phyloP scores from a whole-genome alignment of 2,888 invertebrate species.

The Plutella xylostella region DNA sequence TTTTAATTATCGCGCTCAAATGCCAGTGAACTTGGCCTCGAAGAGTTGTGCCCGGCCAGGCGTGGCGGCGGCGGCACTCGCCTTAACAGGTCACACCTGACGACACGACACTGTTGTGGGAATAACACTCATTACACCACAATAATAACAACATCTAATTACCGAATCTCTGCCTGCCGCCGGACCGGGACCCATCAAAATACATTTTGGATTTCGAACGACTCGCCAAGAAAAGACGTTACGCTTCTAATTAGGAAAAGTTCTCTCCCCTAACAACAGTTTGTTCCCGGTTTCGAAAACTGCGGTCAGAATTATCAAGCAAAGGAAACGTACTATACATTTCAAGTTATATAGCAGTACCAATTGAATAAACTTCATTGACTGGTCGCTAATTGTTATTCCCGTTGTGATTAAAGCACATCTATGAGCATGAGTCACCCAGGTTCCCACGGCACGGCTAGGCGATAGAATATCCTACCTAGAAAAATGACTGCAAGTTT shows the following conservation, averaged over 20 bases:
- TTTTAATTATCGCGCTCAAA: conserved; percentile 68
- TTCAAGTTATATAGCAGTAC: no score
- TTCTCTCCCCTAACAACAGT: no score
- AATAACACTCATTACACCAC: conserved; percentile 5
- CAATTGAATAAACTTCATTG: no score
- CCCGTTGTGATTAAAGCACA: no score
- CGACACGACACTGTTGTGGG: conserved; percentile 25
- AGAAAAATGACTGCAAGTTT: conserved; percentile 6
- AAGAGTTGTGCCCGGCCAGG: conserved; percentile 25
- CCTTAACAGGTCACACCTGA: conserved; percentile 57
- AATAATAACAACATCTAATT: neutral
- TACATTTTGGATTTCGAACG: no score
- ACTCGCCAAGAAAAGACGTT: no score
- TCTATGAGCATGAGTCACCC: conserved; percentile 54
- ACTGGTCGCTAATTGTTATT: no score
- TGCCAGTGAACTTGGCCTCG: conserved; percentile 69
- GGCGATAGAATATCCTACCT: conserved; percentile 7
- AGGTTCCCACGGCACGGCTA: conserved; percentile 17
- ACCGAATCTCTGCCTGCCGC: neutral
- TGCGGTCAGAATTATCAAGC: no score
- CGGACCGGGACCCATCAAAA: no score
- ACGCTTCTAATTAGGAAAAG: no score
- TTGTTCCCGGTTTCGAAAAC: no score
- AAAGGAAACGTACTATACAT: no score
- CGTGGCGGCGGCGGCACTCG: conserved; percentile 42